A percentile compares a stretch with the other conserved stretches of the same genome.
These are phyloP conservation scores for Pseudachorutes palmiensis DNA, from an alignment of 1,140 invertebrate genomes.

Conservation along the genomic window DNA sequence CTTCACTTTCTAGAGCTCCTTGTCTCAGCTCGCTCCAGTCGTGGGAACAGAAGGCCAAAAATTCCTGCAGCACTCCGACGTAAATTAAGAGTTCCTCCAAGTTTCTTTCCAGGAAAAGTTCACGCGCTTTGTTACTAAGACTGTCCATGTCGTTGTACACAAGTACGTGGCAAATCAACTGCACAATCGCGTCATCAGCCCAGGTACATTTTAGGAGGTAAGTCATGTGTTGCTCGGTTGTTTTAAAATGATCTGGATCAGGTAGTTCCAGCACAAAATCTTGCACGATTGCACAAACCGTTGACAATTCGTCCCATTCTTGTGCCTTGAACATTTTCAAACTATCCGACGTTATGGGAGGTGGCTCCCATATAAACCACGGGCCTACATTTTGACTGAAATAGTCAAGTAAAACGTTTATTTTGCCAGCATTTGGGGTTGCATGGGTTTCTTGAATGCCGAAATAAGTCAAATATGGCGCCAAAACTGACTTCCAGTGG, in stretches of 20 bases:
- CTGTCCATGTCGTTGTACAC: constrained; percentile 11
- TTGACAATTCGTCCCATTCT: constrained; percentile 7
- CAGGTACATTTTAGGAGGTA: constrained; percentile 12
- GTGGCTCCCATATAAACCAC: constrained; percentile 14
- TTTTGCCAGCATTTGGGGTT: neutral
- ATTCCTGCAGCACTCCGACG: constrained; percentile 1
- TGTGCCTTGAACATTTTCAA: constrained; percentile 17
- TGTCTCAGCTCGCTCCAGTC: constrained; percentile 10
- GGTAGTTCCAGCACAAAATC: neutral
- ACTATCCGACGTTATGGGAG: neutral
- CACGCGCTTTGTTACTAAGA: constrained; percentile 1
- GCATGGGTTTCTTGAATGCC: neutral
- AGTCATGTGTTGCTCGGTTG: constrained; percentile 1
- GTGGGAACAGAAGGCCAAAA: neutral
- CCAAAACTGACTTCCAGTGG: constrained; percentile 20
- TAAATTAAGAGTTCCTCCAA: constrained; percentile 16
- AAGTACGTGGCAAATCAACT: neutral
- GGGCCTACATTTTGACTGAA: neutral
- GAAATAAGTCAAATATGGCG: constrained; percentile 13
- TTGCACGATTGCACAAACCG: constrained; percentile 4
- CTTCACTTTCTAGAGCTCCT: constrained; percentile 15
- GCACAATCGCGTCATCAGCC: neutral
- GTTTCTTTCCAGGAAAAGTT: neutral
- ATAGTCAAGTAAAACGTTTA: neutral
- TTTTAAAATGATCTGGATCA: constrained; percentile 5